Conservation (phyloP, 2,888 invertebrate species). For the Pilophorus perplexus region DNA sequence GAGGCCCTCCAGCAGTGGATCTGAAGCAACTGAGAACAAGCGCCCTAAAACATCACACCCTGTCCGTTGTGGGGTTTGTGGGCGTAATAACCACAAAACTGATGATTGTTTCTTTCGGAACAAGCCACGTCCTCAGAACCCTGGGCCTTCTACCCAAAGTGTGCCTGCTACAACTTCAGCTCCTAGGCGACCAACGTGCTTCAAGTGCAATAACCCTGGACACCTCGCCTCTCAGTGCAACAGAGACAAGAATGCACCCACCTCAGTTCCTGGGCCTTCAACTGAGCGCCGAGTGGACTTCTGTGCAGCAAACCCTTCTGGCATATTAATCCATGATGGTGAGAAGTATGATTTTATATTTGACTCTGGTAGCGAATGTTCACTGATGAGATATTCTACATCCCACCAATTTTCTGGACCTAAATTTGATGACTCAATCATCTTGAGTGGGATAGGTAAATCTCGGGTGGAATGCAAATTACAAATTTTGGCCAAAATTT, state of each 20-base stretch:
- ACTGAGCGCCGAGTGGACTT: conserved; percentile 16
- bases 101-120: too few species aligned
- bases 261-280: too few species aligned
- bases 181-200: neutral
- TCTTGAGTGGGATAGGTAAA: neutral
- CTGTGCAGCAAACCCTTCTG: too few species aligned
- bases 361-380: conserved; percentile 13
- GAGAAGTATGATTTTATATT: neutral
- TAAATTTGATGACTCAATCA: neutral
- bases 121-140: too few species aligned
- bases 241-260: too few species aligned
- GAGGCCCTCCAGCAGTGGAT: too few species aligned
- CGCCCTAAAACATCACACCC: too few species aligned
- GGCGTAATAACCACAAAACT: too few species aligned
- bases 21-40: too few species aligned
- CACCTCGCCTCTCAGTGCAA: too few species aligned
- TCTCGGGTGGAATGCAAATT: neutral
- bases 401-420: neutral
- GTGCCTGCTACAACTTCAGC: too few species aligned
- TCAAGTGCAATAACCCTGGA: neutral
- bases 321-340: conserved; percentile 4
- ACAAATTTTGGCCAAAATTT: neutral
- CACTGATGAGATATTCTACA: neutral
- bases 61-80: too few species aligned
- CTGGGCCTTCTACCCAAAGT: neutral